These are phyloP conservation scores for Ricordea florida DNA, from an alignment of 92 coral and sea anemone species.

Conservation along the genomic window DNA sequence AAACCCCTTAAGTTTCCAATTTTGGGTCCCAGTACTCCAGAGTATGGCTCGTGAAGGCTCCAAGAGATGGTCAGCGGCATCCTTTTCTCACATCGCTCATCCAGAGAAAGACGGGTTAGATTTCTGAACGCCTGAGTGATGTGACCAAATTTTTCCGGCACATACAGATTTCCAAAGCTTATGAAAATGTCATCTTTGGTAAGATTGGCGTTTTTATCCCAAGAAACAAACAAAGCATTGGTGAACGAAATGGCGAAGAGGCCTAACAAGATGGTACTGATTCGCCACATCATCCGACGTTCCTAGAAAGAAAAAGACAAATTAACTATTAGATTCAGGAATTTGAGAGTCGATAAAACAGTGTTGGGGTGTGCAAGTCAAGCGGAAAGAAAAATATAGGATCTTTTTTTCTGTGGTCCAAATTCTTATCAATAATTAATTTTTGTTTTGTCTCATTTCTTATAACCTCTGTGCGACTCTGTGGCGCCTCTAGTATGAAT, in stretches of 20 bases:
- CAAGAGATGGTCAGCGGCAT: conserved; percentile 77
- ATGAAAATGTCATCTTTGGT: conserved; percentile 61
- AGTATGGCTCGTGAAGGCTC: conserved; percentile 78
- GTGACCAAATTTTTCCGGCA: conserved; percentile 23
- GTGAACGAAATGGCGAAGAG: neutral
- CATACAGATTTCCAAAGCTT: neutral
- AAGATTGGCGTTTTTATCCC: conserved; percentile 55
- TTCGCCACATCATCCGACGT: neutral
- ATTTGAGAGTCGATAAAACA: neutral
- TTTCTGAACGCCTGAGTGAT: conserved; percentile 46
- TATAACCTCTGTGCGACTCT: no score
- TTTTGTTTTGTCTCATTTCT: no score
- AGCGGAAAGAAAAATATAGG: no score
- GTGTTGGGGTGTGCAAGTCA: neutral
- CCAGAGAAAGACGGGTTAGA: conserved; percentile 55
- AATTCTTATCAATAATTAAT: no score
- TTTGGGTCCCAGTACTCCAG: conserved; percentile 63
- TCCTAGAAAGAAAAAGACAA: neutral
- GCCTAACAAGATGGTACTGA: neutral
- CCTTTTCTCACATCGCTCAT: conserved; percentile 82
- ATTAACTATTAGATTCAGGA: no score
- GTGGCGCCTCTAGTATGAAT: no score
- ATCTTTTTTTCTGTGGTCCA: no score
- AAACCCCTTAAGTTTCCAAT: conserved; percentile 20
- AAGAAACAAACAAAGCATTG: conserved; percentile 50